phyloP scores from a whole-genome alignment of 2,797 vertebrate species.

The Eulemur albifrons region DNA sequence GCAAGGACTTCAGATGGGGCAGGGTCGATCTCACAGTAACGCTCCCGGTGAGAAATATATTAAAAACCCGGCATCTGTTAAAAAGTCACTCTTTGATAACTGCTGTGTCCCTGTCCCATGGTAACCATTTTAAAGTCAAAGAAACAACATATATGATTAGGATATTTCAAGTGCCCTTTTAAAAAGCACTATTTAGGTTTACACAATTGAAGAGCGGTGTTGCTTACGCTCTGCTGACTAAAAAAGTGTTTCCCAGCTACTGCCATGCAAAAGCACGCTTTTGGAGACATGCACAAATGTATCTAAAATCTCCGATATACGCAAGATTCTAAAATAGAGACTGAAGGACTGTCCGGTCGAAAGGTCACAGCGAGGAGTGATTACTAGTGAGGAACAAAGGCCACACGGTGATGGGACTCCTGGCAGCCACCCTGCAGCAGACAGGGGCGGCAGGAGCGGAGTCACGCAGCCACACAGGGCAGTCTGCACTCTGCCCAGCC shows the following conservation, averaged over 20 bases:
- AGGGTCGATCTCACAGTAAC: neutral
- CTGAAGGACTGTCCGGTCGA: neutral
- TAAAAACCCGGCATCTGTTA: neutral
- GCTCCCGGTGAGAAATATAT: neutral
- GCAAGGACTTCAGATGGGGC: neutral
- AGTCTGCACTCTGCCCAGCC: neutral
- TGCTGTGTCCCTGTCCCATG: neutral
- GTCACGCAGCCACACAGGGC: neutral
- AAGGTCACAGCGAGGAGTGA: neutral
- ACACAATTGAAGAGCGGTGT: neutral
- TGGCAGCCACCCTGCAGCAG: neutral
- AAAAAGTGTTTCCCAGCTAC: neutral
- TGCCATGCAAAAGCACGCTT: neutral
- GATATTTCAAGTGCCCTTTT: neutral
- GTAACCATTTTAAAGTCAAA: neutral
- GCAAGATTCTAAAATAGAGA: neutral
- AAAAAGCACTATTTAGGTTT: neutral
- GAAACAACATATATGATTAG: neutral
- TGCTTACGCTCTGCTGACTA: neutral
- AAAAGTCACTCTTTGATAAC: slow-evolving; percentile 1
- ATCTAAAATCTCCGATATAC: neutral
- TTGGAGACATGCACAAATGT: neutral
- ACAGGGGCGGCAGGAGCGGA: neutral
- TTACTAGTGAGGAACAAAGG: neutral
- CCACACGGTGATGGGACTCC: neutral